Conservation (phyloP, 2,113 vertebrate genomes). For the Equus quagga region DNA sequence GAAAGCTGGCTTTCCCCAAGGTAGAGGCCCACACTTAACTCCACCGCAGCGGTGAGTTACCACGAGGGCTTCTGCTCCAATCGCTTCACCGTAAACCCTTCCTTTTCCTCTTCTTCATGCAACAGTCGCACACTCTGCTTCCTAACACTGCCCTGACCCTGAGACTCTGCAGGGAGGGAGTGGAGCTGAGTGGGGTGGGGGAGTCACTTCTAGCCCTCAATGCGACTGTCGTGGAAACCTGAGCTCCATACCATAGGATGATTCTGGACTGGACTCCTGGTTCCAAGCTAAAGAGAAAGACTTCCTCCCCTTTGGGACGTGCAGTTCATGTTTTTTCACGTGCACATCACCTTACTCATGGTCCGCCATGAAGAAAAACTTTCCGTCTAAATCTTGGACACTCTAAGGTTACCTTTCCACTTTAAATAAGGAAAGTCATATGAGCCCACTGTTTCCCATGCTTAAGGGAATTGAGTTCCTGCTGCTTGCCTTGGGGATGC, state of each 20-base stretch:
- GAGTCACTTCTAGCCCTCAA: neutral
- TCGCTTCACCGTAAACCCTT: neutral
- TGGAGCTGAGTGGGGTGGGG: neutral
- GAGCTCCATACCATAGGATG: neutral
- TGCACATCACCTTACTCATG: neutral
- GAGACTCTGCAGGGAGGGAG: neutral
- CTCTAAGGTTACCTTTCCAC: neutral
- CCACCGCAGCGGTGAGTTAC: neutral
- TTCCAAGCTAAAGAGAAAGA: neutral
- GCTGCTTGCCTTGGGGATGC: neutral
- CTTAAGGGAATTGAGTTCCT: neutral
- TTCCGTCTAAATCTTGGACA: neutral
- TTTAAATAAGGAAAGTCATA: neutral
- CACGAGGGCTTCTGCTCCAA: neutral
- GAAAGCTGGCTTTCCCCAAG: neutral
- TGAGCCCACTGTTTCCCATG: neutral
- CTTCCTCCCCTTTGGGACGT: neutral
- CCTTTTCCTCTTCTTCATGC: neutral
- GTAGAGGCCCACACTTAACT: neutral
- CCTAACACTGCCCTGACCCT: neutral
- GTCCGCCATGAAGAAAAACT: neutral
- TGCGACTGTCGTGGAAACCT: neutral
- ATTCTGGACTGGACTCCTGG: fast-evolving
- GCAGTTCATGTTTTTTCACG: neutral
- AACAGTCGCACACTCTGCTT: neutral